A percentile compares a stretch with the other conserved stretches of the same genome.
Evolutionary conservation across 2,113 vertebrate species (phyloP).

Genomic region (Hippolais icterina): DNA sequence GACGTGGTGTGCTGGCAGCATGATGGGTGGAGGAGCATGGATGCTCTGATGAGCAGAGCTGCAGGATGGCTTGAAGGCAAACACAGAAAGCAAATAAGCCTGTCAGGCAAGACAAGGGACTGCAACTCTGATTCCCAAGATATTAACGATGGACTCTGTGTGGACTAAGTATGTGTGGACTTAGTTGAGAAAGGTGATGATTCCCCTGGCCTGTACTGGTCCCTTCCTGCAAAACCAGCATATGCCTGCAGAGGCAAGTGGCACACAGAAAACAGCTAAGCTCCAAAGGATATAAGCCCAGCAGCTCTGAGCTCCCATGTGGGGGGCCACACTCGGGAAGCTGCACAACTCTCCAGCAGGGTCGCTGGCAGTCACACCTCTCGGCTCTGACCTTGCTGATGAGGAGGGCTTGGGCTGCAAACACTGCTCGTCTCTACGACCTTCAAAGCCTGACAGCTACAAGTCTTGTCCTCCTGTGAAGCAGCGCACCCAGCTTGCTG

Average conservation of each 20-base stretch:
- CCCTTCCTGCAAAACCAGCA: neutral
- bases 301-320: accelerated
- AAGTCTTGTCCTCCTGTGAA: neutral
- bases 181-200: neutral
- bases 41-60: neutral
- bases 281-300: neutral
- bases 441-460: neutral
- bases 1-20: neutral
- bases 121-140: neutral
- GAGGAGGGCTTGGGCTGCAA: neutral
- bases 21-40: accelerated
- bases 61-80: neutral
- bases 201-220: neutral
- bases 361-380: accelerated
- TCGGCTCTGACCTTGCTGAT: neutral
- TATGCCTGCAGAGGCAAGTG: neutral
- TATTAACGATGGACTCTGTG: neutral
- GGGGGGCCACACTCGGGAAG: neutral
- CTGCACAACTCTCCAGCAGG: accelerated
- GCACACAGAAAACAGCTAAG: neutral
- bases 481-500: neutral
- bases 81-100: neutral
- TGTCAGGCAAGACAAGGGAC: neutral
- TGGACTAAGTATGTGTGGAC: neutral
- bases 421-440: neutral